Conservation (phyloP, 2,797 vertebrate species). For the Gila robusta region DNA sequence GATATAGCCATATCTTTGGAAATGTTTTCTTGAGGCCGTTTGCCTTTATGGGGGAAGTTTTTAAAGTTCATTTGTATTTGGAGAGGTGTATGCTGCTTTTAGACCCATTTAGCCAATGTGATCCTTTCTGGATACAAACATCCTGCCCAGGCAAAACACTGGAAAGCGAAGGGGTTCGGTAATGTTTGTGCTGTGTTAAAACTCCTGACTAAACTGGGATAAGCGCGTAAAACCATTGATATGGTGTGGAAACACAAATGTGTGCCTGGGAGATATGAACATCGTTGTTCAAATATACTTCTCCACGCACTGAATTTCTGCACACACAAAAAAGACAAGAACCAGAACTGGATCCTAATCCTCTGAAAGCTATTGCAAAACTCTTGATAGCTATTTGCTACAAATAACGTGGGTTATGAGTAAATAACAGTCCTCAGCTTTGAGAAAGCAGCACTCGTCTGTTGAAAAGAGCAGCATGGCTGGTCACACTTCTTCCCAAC, state of each 20-base stretch:
- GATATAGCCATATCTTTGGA: background rate
- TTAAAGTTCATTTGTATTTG: conserved; percentile 63
- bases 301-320: conserved; percentile 16
- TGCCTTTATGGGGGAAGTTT: conserved; percentile 65
- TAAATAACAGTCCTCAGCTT: conserved; percentile 16
- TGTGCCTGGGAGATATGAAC: conserved; percentile 36
- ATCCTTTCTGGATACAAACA: conserved; percentile 42
- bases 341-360: conserved; percentile 21
- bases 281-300: conserved; percentile 44
- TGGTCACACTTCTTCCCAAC: conserved; percentile 1
- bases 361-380: conserved; percentile 34
- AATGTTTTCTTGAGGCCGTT: background rate
- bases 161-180: conserved; percentile 5
- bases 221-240: conserved; percentile 43
- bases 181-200: conserved; percentile 40
- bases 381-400: conserved; percentile 21
- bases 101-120: conserved; percentile 26
- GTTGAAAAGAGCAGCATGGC: background rate
- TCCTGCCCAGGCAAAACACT: conserved; percentile 29
- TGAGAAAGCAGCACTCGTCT: background rate
- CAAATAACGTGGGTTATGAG: background rate
- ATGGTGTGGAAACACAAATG: conserved; percentile 44
- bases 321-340: conserved; percentile 20
- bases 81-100: conserved; percentile 32
- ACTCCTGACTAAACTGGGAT: conserved; percentile 40